Conservation (phyloP, 2,797 vertebrate genomes). For the Lophotriccus pileatus region DNA sequence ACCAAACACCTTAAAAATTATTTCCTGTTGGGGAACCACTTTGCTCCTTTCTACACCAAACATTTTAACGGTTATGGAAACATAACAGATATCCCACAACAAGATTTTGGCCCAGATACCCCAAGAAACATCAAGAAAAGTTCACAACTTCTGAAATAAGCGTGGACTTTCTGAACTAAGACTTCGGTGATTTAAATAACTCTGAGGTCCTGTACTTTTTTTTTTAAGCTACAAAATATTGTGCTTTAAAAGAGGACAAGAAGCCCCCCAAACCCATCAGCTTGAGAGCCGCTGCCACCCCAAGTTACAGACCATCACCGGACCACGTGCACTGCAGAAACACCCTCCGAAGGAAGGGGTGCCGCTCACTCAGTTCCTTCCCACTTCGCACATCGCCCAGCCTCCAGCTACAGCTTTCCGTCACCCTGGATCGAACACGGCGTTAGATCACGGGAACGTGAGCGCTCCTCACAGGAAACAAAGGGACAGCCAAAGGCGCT, state of each 20-base stretch:
- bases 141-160: not conserved
- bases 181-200: not conserved
- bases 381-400: rapidly evolving
- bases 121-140: not conserved
- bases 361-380: not conserved
- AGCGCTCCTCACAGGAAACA: not conserved
- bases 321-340: rapidly evolving
- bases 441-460: rapidly evolving
- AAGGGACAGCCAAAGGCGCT: not conserved
- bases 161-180: not conserved
- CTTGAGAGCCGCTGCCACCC: not conserved
- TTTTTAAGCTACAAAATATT: not conserved
- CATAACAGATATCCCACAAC: not conserved
- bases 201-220: not conserved
- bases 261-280: not conserved
- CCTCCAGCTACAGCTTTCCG: not conserved
- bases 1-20: not conserved
- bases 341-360: rapidly evolving
- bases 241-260: not conserved
- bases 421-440: rapidly evolving
- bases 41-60: not conserved
- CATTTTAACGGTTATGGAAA: not conserved
- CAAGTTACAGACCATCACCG: not conserved
- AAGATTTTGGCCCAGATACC: not conserved
- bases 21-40: slow-evolving; percentile 6